These are phyloP conservation scores for Martes flavigula DNA, from an alignment of 2,797 vertebrate species.

Conservation along the genomic window DNA sequence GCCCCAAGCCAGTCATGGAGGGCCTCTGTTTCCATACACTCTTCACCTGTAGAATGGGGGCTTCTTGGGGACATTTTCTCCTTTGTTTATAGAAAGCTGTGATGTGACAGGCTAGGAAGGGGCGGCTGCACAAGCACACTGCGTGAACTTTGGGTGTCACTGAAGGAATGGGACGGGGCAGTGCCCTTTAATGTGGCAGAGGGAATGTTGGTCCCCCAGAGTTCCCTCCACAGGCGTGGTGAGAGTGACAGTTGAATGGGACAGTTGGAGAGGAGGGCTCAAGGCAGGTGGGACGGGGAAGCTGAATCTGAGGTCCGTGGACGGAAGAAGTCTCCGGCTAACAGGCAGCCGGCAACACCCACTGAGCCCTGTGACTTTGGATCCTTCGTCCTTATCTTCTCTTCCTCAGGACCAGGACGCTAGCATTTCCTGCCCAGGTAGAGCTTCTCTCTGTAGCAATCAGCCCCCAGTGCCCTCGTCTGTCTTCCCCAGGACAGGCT, in stretches of 20 bases:
- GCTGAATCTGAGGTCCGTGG: not conserved
- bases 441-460: not conserved
- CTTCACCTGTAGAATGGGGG: not conserved
- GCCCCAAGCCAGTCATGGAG: not conserved
- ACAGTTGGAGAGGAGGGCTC: slow-evolving; percentile 63
- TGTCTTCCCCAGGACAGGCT: not conserved
- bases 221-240: slow-evolving; percentile 5
- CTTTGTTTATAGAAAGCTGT: not conserved
- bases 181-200: slow-evolving; percentile 38
- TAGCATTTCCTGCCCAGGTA: not conserved
- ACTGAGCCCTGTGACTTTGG: not conserved
- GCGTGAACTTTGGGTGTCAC: not conserved
- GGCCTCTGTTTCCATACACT: not conserved
- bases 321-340: not conserved
- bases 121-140: rapidly evolving
- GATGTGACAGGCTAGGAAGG: not conserved
- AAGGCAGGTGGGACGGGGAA: not conserved
- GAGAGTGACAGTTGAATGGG: slow-evolving; percentile 61
- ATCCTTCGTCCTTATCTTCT: not conserved
- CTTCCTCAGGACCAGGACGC: not conserved
- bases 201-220: slow-evolving; percentile 55
- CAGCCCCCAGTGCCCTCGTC: not conserved
- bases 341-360: too few species aligned
- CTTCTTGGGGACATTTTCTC: not conserved
- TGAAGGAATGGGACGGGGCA: rapidly evolving